Evolutionary conservation across 1,140 invertebrate species (phyloP).

Genomic region (Solenopsis invicta): DNA sequence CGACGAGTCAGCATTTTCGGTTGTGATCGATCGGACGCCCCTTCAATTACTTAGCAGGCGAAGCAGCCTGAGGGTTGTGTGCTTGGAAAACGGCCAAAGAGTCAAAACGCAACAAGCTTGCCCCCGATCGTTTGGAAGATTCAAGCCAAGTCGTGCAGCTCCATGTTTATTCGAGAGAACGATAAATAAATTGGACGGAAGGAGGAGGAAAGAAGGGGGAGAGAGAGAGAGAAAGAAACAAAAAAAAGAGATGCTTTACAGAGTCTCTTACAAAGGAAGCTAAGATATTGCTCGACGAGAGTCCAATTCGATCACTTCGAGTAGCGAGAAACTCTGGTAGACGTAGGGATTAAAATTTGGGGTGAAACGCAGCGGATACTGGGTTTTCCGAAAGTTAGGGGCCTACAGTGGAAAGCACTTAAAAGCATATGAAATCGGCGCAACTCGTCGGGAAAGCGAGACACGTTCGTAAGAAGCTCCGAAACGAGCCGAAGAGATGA

Average conservation of each 20-base stretch:
- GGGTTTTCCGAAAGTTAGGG: constrained; percentile 67
- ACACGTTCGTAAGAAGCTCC: constrained; percentile 52
- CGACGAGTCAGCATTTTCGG: constrained; percentile 52
- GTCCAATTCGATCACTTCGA: not conserved
- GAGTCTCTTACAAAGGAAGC: not conserved
- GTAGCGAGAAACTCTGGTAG: constrained; percentile 18
- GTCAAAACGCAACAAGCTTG: constrained; percentile 54
- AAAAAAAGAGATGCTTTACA: not conserved
- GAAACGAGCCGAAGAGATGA: not conserved
- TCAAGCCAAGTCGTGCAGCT: not conserved
- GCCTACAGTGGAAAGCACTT: constrained; percentile 83
- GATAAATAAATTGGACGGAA: constrained; percentile 1
- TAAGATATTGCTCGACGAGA: not conserved
- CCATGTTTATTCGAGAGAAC: not conserved
- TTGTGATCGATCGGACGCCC: constrained; percentile 34
- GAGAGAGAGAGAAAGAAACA: not conserved
- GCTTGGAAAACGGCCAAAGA: constrained; percentile 51
- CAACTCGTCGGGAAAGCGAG: constrained; percentile 52
- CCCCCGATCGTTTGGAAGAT: constrained; percentile 10
- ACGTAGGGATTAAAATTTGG: not conserved
- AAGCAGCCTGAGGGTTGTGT: constrained; percentile 21
- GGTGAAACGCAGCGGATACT: not conserved
- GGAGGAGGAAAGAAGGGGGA: not conserved
- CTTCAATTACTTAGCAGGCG: constrained; percentile 56
- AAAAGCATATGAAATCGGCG: constrained; percentile 78